Conservation (phyloP, 2,888 invertebrate genomes). For the Melieria crassipennis region DNA sequence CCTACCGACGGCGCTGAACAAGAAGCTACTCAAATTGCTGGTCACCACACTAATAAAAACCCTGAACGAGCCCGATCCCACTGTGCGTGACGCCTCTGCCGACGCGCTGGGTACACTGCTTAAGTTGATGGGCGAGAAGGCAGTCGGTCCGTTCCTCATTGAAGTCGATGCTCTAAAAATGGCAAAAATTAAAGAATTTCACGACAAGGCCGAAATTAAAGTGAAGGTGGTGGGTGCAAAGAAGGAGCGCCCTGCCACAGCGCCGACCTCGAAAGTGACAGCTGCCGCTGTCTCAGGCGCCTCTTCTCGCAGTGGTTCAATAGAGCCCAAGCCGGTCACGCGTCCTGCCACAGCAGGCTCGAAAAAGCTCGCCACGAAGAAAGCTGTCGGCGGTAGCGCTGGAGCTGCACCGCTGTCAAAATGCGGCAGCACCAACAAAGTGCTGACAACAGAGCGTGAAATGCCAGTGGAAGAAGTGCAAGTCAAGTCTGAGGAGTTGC, state of each 20-base stretch:
- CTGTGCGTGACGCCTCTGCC: slow-evolving; percentile 91
- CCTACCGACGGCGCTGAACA: slow-evolving; percentile 83
- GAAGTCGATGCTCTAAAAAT: slow-evolving; percentile 93
- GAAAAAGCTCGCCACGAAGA: slow-evolving; percentile 48
- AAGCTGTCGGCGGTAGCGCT: slow-evolving; percentile 41
- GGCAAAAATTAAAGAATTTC: slow-evolving; percentile 92
- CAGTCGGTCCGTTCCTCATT: slow-evolving; percentile 82
- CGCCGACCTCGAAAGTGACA: slow-evolving; percentile 58
- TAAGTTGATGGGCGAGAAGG: slow-evolving; percentile 93
- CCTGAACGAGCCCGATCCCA: slow-evolving; percentile 76
- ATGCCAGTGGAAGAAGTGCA: slow-evolving; percentile 82
- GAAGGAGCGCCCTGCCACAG: slow-evolving; percentile 67
- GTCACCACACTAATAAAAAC: slow-evolving; percentile 80
- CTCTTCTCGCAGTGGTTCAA: slow-evolving; percentile 56
- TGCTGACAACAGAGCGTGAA: slow-evolving; percentile 71
- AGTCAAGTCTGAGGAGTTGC: slow-evolving; percentile 74
- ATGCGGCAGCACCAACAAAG: slow-evolving; percentile 58
- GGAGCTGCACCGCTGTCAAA: slow-evolving; percentile 51
- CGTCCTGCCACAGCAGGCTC: slow-evolving; percentile 57
- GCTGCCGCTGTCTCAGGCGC: slow-evolving; percentile 46
- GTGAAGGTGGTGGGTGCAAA: slow-evolving; percentile 75
- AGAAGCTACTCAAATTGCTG: slow-evolving; percentile 88
- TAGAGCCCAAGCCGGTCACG: slow-evolving; percentile 57
- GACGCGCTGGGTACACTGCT: slow-evolving; percentile 94
- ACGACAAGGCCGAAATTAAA: slow-evolving; percentile 89